Evolutionary conservation across 2,113 vertebrate species (phyloP), one percentile per base, ranked within the genome.

Genomic region (Neodon shergylaensis): DNA sequence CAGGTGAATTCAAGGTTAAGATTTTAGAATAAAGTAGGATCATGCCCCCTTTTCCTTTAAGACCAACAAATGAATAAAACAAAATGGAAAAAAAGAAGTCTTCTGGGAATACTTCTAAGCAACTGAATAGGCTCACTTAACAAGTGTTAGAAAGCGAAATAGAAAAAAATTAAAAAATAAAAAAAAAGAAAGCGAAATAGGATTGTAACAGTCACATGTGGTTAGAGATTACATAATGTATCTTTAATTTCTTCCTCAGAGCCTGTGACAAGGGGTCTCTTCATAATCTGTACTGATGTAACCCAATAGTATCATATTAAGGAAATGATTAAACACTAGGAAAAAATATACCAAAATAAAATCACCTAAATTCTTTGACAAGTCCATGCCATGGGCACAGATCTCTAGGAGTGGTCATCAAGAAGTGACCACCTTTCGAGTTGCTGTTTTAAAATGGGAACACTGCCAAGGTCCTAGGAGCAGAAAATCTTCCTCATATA

Each of bases 261-360:
- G 26, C 33, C 76, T 42, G 4, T 61, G 24, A 74, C 47, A 83
- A 39, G 0, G 0, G 36, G 1, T 39, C 13, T 78, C 52, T 92
- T 82, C 42, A 36, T 61, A 78, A 91, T 63, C 61, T 89, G 9
- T 66, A 39, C 17, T 21, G 1, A 26, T 77, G 39, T 36, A 33
- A 63, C 52, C 19, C 49, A 74, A 39, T 76, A 14, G 47, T 21
- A 90, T 14, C 52, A 26, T 28, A 94, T 31, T 79, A 88, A 95
- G 3, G 22, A 17, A 70, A 8, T 49, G 7, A 49, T 76, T 88
- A 88, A 90, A 22, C 1, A n/a, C 1, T 47, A 36, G 72, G 26
- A 39, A 65, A 65, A 90, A 92, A 95, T 19, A 44, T 47, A 87
- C 42, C 68, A 36, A 76, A 54, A 12, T 63, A 74, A 92, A 91